phyloP scores from a whole-genome alignment of 2,797 vertebrate genomes.

The Platalea minor region DNA sequence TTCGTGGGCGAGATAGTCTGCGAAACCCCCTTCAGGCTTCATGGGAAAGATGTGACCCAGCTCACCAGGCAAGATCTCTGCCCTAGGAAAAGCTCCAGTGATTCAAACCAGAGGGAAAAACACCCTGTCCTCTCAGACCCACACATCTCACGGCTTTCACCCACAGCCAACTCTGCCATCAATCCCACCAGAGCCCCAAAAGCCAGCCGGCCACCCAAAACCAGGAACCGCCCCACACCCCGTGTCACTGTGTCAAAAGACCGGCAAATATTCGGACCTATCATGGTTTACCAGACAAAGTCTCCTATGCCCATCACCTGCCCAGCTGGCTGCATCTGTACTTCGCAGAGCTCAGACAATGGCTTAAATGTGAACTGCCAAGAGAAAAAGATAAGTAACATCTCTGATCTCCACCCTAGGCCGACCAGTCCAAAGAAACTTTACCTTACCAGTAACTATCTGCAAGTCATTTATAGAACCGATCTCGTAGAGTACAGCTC shows the following conservation, averaged over 20 bases:
- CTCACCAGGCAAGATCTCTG: slow-evolving; percentile 96
- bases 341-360: slow-evolving; percentile 91
- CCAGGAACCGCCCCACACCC: slow-evolving; percentile 89
- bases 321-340: slow-evolving; percentile 90
- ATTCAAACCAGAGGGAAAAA: slow-evolving; percentile 78
- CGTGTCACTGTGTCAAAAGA: slow-evolving; percentile 88
- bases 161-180: slow-evolving; percentile 85
- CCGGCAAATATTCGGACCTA: slow-evolving; percentile 94
- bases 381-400: slow-evolving; percentile 91
- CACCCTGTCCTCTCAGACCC: slow-evolving; percentile 83
- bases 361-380: slow-evolving; percentile 96
- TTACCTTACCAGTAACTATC: slow-evolving; percentile 95
- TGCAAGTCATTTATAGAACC: slow-evolving; percentile 87
- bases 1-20: slow-evolving; percentile 97
- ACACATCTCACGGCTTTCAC: slow-evolving; percentile 80
- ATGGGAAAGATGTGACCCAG: slow-evolving; percentile 95
- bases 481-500: slow-evolving; percentile 91
- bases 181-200: slow-evolving; percentile 88
- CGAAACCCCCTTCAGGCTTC: slow-evolving; percentile 93
- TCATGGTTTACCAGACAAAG: slow-evolving; percentile 98
- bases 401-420: slow-evolving; percentile 91
- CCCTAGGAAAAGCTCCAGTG: slow-evolving; percentile 85
- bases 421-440: slow-evolving; percentile 96
- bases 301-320: slow-evolving; percentile 92
- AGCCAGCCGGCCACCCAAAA: slow-evolving; percentile 91